A percentile compares a stretch with the other conserved stretches of the same genome.
phyloP scores from a whole-genome alignment of 2,113 vertebrate genomes.

The Ammodytes marinus region DNA sequence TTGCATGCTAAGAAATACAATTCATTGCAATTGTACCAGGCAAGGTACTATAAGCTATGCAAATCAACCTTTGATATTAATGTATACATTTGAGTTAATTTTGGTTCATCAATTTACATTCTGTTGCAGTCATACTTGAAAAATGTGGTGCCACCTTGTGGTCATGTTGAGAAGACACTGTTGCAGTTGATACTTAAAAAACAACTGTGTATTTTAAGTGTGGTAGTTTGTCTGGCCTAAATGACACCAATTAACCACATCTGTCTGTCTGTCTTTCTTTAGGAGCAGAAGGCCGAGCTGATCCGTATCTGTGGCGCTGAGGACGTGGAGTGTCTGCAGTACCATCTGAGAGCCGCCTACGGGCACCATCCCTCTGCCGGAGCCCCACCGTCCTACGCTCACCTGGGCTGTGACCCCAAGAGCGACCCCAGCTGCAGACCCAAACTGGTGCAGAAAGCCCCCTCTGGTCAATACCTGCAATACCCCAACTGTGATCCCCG shows the following conservation, averaged over 20 bases:
- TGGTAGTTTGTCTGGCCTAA: not conserved
- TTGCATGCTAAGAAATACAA: not conserved
- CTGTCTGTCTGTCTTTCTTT: not conserved
- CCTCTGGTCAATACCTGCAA: conserved; percentile 75
- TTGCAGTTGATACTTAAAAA: not conserved
- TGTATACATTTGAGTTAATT: too few relatives aligned
- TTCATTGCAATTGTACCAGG: not conserved
- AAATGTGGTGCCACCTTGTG: not conserved
- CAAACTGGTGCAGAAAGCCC: conserved; percentile 75
- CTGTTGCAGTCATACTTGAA: not conserved
- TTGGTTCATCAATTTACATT: too few relatives aligned
- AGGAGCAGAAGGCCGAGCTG: conserved; percentile 84
- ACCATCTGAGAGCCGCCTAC: conserved; percentile 83
- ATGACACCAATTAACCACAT: not conserved
- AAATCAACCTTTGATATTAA: too few relatives aligned
- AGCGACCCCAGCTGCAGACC: conserved; percentile 80
- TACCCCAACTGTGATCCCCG: conserved; percentile 83
- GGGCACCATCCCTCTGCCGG: conserved; percentile 73
- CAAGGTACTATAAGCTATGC: too few relatives aligned
- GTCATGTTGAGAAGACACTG: not conserved
- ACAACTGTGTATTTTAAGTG: not conserved
- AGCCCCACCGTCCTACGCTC: conserved; percentile 80
- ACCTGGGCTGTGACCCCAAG: conserved; percentile 84
- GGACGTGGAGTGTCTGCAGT: conserved; percentile 87
- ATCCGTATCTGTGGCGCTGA: conserved; percentile 83